Base-by-base conservation (phyloP, 2,113 vertebrate species). In the Grallaria varia region DNA sequence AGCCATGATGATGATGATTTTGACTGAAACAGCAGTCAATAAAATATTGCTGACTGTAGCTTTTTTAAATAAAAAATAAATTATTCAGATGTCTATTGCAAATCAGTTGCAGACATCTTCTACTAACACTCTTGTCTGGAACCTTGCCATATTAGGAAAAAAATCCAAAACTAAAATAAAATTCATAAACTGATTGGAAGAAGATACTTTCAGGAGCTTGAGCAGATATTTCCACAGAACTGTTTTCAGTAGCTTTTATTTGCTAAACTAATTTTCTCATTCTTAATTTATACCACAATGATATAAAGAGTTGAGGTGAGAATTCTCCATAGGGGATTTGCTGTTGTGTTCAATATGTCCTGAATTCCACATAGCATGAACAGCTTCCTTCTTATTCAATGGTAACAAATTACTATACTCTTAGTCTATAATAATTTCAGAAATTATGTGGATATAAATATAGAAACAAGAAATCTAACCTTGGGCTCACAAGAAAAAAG, bases 111-210 rank as follows among this genome's bases (percentile, higher is more conserved):
- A 64, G 33, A 47, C 0, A 0, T 24, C 10, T 45, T 69, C n/a
- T 55, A 37, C 10, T 40, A 90, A 67, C 15, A 19, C 3, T 52
- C 7, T 67, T 72, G 9, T 24, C 33, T 63, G 13, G 14, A 89
- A 53, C 3, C 53, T 78, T 87, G 12, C 15, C n/a, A 73, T 33
- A 52, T 31, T 39, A 92, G 5, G 13, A 75, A 68, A 74, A 31
- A 0, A 0, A 1, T 8, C 20, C 13, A 6, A 58, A 75, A 12
- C 2, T 31, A 50, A 76, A 67, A 9, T 2, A 49, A 12, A 44
- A 27, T n/a, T 87, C 3, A 3, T 28, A 72, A 82, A 52, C 8
- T 40, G 8, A 21, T 37, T 58, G 10, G 17, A 84, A 82, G 10
- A 63, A 63, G 14, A 39, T 82, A 50, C 3, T 60, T 91, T 72